phyloP scores from a whole-genome alignment of 2,797 vertebrate genomes.

The Brotula barbata region DNA sequence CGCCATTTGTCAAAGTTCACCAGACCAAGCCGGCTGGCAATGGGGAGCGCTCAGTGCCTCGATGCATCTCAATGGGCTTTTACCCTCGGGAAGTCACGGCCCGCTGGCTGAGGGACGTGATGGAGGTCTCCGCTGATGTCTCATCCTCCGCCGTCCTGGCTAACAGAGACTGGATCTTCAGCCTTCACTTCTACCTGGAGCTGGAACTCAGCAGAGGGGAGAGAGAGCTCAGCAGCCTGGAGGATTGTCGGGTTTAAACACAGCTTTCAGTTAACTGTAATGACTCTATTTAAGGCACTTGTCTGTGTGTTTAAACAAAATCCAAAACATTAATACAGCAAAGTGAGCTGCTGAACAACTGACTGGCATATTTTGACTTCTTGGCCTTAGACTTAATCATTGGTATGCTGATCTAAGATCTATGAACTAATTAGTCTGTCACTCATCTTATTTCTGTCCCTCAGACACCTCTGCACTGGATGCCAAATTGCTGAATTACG shows the following conservation, averaged over 20 bases:
- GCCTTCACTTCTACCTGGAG: conserved; percentile 59
- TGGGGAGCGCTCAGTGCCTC: conserved; percentile 39
- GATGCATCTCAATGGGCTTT: conserved; percentile 58
- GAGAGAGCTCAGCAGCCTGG: conserved; percentile 46
- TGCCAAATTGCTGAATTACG: conserved; percentile 10
- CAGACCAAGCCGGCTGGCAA: conserved; percentile 49
- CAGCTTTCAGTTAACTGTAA: no score
- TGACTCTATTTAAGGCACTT: no score
- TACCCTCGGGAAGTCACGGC: conserved; percentile 56
- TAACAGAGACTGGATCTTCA: conserved; percentile 69
- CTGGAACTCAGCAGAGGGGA: conserved; percentile 46
- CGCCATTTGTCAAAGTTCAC: conserved; percentile 55
- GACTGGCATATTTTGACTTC: no score
- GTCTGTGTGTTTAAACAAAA: no score
- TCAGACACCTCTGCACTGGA: conserved; percentile 24
- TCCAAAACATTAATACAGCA: no score
- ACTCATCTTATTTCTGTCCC: background rate
- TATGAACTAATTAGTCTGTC: background rate
- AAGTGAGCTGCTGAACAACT: no score
- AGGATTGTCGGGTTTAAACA: conserved; percentile 12
- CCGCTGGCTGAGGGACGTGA: conserved; percentile 58
- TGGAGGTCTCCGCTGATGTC: conserved; percentile 20
- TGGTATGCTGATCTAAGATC: background rate
- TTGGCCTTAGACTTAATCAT: background rate
- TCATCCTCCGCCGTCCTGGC: conserved; percentile 17